Evolutionary conservation across 2,113 vertebrate genomes (phyloP).

Genomic region (Narcine bancroftii): DNA sequence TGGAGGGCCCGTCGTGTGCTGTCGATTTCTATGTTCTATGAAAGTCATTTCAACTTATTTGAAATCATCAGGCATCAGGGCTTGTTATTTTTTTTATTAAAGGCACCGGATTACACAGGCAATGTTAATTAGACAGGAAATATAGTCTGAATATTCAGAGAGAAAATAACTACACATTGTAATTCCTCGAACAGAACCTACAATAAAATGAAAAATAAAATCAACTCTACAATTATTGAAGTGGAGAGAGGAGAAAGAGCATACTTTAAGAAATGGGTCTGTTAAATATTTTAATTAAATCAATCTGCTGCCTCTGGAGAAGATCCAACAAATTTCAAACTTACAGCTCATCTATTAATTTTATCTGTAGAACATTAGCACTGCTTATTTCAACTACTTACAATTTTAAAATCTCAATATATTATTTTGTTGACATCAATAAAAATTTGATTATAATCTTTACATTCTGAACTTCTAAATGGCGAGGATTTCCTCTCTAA

Average conservation of each 20-base stretch:
- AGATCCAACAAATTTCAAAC: conserved; percentile 10
- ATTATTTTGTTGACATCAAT: neutral
- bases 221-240: neutral
- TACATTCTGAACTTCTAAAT: neutral
- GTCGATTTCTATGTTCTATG: no score
- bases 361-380: neutral
- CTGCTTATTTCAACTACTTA: conserved; percentile 2
- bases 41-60: conserved; percentile 13
- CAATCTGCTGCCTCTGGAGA: neutral
- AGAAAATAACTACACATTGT: conserved; percentile 20
- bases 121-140: conserved; percentile 24
- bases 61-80: conserved; percentile 12
- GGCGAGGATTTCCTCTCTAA: neutral
- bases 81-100: conserved; percentile 32
- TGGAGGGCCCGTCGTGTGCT: no score
- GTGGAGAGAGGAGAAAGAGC: neutral
- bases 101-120: conserved; percentile 30
- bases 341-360: neutral
- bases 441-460: neutral
- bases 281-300: conserved; percentile 14
- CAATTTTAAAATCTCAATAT: neutral
- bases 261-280: neutral
- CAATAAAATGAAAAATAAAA: conserved; percentile 23
- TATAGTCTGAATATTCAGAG: conserved; percentile 22
- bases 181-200: conserved; percentile 34